These are phyloP conservation scores for Tipula helvola DNA, from an alignment of 2,888 invertebrate species.

Conservation along the genomic window DNA sequence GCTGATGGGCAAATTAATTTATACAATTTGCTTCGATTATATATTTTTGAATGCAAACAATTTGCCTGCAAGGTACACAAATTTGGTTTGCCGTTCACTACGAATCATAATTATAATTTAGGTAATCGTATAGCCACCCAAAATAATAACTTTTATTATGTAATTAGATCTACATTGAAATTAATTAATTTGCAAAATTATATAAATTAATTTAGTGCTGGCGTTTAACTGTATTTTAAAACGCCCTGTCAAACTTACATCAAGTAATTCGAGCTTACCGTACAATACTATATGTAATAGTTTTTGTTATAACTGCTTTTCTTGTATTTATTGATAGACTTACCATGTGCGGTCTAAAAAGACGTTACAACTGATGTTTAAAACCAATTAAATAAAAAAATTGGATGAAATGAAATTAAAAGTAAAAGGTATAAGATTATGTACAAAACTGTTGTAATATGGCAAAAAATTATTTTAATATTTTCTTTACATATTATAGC, in stretches of 20 bases:
- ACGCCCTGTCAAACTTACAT: not conserved
- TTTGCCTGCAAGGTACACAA: not conserved
- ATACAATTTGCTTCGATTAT: not conserved
- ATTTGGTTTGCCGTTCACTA: not conserved
- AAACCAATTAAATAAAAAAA: not conserved
- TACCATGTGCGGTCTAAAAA: not conserved
- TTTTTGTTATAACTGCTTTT: not conserved
- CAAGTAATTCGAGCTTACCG: not conserved
- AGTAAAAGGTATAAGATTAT: not conserved
- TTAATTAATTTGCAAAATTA: not conserved
- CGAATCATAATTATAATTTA: not conserved
- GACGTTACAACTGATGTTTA: not conserved
- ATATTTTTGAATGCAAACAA: not conserved
- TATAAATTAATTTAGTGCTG: not conserved
- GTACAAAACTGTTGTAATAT: not conserved
- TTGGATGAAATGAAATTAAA: not conserved
- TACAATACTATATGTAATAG: not conserved
- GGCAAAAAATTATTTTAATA: not conserved
- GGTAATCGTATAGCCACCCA: not conserved
- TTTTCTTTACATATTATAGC: not conserved
- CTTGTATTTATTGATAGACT: not conserved
- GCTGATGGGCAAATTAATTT: not conserved
- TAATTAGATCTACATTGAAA: not conserved
- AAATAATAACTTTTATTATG: not conserved
- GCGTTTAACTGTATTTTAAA: not conserved